phyloP scores from a whole-genome alignment of 2,797 vertebrate genomes.

The Cetoscarus ocellatus region DNA sequence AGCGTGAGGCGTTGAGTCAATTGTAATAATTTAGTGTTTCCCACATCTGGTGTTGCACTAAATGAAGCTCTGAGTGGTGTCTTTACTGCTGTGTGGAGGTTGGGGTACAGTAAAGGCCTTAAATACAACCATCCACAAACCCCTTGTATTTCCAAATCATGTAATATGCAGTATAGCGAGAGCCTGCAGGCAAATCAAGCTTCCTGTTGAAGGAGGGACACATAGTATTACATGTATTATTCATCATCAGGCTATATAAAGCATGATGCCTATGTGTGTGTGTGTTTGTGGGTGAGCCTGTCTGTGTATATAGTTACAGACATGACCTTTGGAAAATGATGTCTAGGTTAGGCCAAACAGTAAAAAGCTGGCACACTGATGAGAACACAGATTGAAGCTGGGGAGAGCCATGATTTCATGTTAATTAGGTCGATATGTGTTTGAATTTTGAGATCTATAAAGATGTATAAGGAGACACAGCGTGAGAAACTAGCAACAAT shows the following conservation, averaged over 20 bases:
- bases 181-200: slow-evolving; percentile 36
- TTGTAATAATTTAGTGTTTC: neutral
- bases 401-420: slow-evolving; percentile 14
- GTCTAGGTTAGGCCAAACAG: slow-evolving; percentile 46
- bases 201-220: slow-evolving; percentile 40
- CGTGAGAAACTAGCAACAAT: no score
- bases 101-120: slow-evolving; percentile 6
- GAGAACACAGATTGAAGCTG: slow-evolving; percentile 6
- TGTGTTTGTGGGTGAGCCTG: slow-evolving; percentile 12
- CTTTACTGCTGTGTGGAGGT: neutral
- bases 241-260: slow-evolving; percentile 60
- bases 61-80: neutral
- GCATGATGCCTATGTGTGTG: slow-evolving; percentile 15
- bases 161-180: slow-evolving; percentile 27
- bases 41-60: neutral
- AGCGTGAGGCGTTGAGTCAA: slow-evolving; percentile 6
- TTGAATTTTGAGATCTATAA: neutral
- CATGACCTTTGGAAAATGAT: slow-evolving; percentile 46
- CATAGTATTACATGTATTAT: slow-evolving; percentile 71
- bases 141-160: slow-evolving; percentile 28
- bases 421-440: neutral
- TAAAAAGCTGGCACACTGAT: slow-evolving; percentile 1
- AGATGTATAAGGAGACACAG: no score
- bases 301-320: slow-evolving; percentile 64
- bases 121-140: slow-evolving; percentile 18